Evolutionary conservation across 2,888 invertebrate genomes (phyloP), one percentile per base, ranked within the genome.

Genomic region (Cabera pusaria): DNA sequence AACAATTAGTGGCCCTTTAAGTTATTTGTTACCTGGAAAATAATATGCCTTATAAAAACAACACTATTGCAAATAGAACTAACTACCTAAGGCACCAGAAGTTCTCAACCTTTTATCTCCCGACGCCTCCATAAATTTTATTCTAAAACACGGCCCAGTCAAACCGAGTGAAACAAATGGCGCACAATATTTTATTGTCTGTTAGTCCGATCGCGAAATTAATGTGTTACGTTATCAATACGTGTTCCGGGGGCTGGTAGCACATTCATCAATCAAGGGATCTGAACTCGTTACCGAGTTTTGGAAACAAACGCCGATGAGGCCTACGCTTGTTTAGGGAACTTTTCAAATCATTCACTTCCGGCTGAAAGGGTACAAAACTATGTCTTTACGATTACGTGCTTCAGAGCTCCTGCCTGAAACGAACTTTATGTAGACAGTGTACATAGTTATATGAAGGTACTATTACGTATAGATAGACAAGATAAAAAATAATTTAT

Each of bases 301-400:
- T 48, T 58, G 31, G 43, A 52, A 53, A 55, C 54, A 55, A 55
- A 54, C 41, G 64, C 66, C 73, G 73, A 75, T 77, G 79, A 72
- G 74, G 62, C 58, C 59, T 57, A 59, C 59, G 59, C 56, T 66
- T 69, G 74, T 80, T 73, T 70, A 74, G 61, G 62, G 69, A 86
- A 85, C 72, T 86, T 86, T 83, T 77, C 68, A 76, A 82, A 87
- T 85, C 84, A 82, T 72, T 86, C 85, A 86, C 82, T 82, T 72
- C 70, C 79, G 73, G 75, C 59, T 62, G 72, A 70, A 71, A 72
- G 70, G 70, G 62, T 59, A 56, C 50, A 17, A 21, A 54, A 61
- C 60, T 60, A 58, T 49, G 23, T 16, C 23, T 20, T 8, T 31
- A 6, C 7, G 6, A 6, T 11, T 14, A 23, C 6, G 12, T 7